Evolutionary conservation across 2,888 invertebrate species (phyloP).

Genomic region (Girardia tigrina): DNA sequence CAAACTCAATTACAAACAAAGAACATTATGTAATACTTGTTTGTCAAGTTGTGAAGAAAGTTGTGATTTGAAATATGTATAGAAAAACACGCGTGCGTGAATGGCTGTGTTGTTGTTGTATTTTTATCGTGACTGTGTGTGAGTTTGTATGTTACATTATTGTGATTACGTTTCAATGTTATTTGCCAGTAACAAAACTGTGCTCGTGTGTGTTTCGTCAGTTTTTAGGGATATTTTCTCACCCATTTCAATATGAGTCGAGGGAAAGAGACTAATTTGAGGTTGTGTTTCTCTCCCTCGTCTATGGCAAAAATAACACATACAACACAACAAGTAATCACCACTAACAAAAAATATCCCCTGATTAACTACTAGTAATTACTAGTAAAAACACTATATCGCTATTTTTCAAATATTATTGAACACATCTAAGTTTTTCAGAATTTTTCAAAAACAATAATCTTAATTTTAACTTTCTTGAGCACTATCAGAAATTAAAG

Average conservation of each 20-base stretch:
- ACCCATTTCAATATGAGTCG: neutral
- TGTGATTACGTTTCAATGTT: too few relatives aligned
- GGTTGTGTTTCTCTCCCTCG: neutral
- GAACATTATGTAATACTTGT: too few relatives aligned
- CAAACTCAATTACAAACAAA: neutral
- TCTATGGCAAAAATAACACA: neutral
- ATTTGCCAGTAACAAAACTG: neutral
- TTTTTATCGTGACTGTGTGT: too few relatives aligned
- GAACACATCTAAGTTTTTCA: too few relatives aligned
- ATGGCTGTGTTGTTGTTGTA: neutral
- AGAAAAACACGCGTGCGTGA: neutral
- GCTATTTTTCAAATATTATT: too few relatives aligned
- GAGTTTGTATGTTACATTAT: too few relatives aligned
- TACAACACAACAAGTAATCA: neutral
- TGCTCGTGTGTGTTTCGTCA: neutral
- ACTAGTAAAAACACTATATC: neutral
- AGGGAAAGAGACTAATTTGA: too few relatives aligned
- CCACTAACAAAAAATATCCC: conserved; percentile 19
- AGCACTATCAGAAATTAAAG: too few relatives aligned
- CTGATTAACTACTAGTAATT: conserved; percentile 18
- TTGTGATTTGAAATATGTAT: neutral
- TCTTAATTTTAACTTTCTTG: too few relatives aligned
- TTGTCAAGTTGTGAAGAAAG: too few relatives aligned
- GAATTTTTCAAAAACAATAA: too few relatives aligned
- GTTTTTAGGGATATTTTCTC: neutral